Evolutionary conservation across 2,888 invertebrate species (phyloP).

Genomic region (Pseudolycoriella hygida): DNA sequence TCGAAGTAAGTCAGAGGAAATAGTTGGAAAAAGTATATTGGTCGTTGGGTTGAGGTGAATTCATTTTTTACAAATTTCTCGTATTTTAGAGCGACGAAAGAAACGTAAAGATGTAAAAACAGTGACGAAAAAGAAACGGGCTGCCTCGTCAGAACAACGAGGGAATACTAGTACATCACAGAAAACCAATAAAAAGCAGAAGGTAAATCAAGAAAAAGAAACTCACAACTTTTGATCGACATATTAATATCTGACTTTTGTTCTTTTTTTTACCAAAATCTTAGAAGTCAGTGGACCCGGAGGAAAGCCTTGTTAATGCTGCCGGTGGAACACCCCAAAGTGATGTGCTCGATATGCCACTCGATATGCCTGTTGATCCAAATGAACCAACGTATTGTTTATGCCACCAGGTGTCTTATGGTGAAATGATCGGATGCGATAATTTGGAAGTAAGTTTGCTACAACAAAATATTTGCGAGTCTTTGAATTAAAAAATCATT

Average conservation of each 20-base stretch:
- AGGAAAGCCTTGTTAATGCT: constrained; percentile 37
- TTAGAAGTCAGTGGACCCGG: constrained; percentile 24
- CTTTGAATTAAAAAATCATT: not conserved
- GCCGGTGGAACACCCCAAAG: constrained; percentile 46
- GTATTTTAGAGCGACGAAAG: constrained; percentile 42
- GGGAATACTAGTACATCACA: constrained; percentile 17
- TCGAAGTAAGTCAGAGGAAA: constrained; percentile 47
- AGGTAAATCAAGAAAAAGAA: constrained; percentile 33
- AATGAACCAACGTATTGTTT: constrained; percentile 97
- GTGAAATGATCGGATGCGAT: constrained; percentile 92
- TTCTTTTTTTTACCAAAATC: no score
- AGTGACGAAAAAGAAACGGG: constrained; percentile 38
- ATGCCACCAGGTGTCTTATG: constrained; percentile 91
- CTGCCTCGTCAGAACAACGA: constrained; percentile 21
- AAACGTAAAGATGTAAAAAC: constrained; percentile 44
- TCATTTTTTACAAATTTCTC: constrained; percentile 2
- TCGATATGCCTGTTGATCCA: constrained; percentile 87
- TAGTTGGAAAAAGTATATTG: constrained; percentile 37
- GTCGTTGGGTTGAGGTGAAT: not conserved
- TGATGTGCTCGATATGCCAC: constrained; percentile 75
- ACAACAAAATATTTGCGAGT: not conserved
- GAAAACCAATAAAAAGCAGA: constrained; percentile 29
- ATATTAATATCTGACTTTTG: no score
- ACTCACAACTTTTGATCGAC: no score
- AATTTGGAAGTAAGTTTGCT: constrained; percentile 42